These are phyloP conservation scores for Atethmia centrago DNA, from an alignment of 2,888 invertebrate genomes.

Conservation along the genomic window DNA sequence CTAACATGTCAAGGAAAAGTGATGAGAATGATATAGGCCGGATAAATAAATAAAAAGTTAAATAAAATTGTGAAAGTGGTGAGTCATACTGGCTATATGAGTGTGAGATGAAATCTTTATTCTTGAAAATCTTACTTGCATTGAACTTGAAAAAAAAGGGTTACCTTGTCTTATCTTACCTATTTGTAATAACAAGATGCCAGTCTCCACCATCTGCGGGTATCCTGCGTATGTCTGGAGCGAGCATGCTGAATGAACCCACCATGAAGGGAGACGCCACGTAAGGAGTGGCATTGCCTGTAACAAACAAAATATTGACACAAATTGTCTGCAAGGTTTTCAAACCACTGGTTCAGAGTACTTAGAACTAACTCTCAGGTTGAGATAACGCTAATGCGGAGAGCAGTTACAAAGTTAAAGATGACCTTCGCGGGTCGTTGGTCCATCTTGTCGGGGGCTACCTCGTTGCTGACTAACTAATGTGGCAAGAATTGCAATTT, in stretches of 20 bases:
- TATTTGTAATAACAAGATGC: constrained; percentile 82
- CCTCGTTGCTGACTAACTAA: not conserved
- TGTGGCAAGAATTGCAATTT: not conserved
- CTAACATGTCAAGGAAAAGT: not conserved
- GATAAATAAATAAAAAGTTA: too few species aligned
- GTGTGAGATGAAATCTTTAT: not conserved
- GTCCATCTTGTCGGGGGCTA: not conserved
- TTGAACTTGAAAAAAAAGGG: not conserved
- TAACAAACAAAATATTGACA: not conserved
- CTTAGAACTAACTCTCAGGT: not conserved
- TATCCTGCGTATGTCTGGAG: constrained; percentile 73
- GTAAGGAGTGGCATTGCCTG: constrained; percentile 65
- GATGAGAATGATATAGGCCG: not conserved
- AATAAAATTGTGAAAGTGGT: not conserved
- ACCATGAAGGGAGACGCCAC: constrained; percentile 69
- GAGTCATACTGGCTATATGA: not conserved
- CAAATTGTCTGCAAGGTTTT: not conserved
- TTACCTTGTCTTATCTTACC: constrained; percentile 68
- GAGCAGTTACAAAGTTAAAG: not conserved
- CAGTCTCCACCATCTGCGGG: constrained; percentile 71
- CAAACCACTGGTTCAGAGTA: not conserved
- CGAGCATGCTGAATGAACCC: constrained; percentile 74
- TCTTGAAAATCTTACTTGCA: not conserved
- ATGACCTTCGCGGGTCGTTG: not conserved
- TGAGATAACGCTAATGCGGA: not conserved